Conservation (phyloP, 2,113 vertebrate genomes). For the Azemiops feae region DNA sequence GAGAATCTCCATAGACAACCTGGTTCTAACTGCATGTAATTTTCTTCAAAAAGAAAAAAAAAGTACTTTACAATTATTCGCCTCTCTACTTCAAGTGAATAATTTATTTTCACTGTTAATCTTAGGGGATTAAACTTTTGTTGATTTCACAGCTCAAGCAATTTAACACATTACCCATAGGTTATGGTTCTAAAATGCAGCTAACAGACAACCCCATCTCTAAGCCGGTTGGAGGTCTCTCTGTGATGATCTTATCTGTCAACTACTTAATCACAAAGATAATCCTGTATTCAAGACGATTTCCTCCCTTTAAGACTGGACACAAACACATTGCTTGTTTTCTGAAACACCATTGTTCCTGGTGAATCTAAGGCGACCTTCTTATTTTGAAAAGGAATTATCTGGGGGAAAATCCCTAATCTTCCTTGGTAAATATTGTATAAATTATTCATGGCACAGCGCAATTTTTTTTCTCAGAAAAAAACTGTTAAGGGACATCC, state of each 20-base stretch:
- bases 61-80: not conserved
- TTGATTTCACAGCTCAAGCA: not conserved
- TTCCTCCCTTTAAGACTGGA: not conserved
- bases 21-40: not conserved
- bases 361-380: not conserved
- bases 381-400: not conserved
- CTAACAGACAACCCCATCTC: not conserved
- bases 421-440: not conserved
- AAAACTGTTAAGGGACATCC: slow-evolving; percentile 22
- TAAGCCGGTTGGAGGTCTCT: not conserved
- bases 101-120: not conserved
- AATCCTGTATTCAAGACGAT: not conserved
- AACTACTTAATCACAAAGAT: not conserved
- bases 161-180: not conserved
- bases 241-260: not conserved
- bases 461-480: slow-evolving; percentile 18
- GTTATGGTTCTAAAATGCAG: not conserved
- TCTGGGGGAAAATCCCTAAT: not conserved
- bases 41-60: not conserved
- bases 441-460: not conserved
- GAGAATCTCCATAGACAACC: not conserved
- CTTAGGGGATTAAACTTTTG: not conserved
- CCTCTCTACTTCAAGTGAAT: not conserved
- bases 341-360: not conserved
- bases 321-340: not conserved